Conservation (phyloP, 2,797 vertebrate species). For the Phrynocephalus guinanensis region DNA sequence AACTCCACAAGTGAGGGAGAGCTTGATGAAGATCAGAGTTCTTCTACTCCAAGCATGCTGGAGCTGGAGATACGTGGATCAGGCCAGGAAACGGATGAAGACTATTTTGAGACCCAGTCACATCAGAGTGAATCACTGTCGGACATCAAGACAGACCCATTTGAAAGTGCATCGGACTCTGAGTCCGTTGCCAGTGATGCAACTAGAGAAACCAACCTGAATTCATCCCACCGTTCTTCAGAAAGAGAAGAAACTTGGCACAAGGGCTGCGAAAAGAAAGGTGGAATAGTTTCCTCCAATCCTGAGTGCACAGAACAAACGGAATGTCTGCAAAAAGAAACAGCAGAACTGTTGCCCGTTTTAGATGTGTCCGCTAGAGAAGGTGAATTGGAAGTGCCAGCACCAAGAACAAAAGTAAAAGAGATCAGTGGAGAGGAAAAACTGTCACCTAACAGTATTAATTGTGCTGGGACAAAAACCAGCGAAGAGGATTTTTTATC, state of each 20-base stretch:
- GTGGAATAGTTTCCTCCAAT: constrained; percentile 9
- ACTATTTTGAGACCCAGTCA: constrained; percentile 80
- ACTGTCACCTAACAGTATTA: constrained; percentile 20
- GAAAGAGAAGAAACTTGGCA: constrained; percentile 14
- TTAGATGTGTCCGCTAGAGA: constrained; percentile 32
- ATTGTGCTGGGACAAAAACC: constrained; percentile 16
- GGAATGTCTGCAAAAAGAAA: constrained; percentile 19
- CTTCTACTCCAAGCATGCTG: constrained; percentile 51
- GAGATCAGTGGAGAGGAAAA: constrained; percentile 16
- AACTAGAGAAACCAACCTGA: constrained; percentile 50
- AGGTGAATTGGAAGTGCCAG: not conserved
- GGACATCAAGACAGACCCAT: constrained; percentile 76
- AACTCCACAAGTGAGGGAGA: constrained; percentile 74
- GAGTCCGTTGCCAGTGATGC: constrained; percentile 72
- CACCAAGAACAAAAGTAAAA: constrained; percentile 20
- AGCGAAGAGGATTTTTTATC: constrained; percentile 11
- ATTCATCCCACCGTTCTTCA: constrained; percentile 46
- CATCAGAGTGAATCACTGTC: constrained; percentile 81
- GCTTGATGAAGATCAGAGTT: constrained; percentile 74
- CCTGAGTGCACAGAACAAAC: constrained; percentile 13
- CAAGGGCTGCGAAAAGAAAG: constrained; percentile 37
- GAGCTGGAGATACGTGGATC: constrained; percentile 73
- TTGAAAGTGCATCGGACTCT: constrained; percentile 76
- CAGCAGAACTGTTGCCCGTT: constrained; percentile 36
- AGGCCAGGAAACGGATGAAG: constrained; percentile 76